Percentiles rank a stretch among this genome's conserved stretches.
phyloP scores from a whole-genome alignment of 2,888 invertebrate genomes.

The Parelbella ahira region DNA sequence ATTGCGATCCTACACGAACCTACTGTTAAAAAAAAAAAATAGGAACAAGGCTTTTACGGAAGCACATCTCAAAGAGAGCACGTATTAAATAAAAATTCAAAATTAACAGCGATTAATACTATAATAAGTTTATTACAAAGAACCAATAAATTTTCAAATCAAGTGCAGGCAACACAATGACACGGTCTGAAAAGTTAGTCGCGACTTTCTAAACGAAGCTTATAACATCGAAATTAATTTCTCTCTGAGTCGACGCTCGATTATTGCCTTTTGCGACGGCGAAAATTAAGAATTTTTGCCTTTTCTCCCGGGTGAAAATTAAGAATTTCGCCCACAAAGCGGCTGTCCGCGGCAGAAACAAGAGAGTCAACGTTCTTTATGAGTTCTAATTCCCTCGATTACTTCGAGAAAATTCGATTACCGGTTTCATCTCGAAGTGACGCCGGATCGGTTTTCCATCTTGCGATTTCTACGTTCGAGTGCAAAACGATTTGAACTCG shows the following conservation, averaged over 20 bases:
- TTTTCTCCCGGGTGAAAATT: slow-evolving; percentile 43
- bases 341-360: slow-evolving; percentile 55
- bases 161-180: slow-evolving; percentile 17
- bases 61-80: no score
- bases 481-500: slow-evolving; percentile 2
- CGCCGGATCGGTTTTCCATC: slow-evolving; percentile 12
- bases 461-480: no score
- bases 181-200: slow-evolving; percentile 45
- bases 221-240: slow-evolving; percentile 51
- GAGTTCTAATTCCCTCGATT: slow-evolving; percentile 57
- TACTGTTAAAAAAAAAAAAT: no score
- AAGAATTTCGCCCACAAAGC: slow-evolving; percentile 50
- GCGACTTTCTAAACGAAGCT: slow-evolving; percentile 27
- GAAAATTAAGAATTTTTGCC: slow-evolving; percentile 31
- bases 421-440: slow-evolving; percentile 41
- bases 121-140: no score
- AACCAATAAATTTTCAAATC: slow-evolving; percentile 21
- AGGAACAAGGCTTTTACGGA: no score
- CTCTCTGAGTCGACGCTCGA: slow-evolving; percentile 38
- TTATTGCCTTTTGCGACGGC: slow-evolving; percentile 45
- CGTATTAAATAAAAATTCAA: no score
- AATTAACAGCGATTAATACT: no score
- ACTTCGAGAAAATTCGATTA: slow-evolving; percentile 57
- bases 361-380: slow-evolving; percentile 52
- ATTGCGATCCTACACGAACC: no score